Conservation (phyloP, 35 echinoderm and acorn worm genomes). For the Eucidaris tribuloides region DNA sequence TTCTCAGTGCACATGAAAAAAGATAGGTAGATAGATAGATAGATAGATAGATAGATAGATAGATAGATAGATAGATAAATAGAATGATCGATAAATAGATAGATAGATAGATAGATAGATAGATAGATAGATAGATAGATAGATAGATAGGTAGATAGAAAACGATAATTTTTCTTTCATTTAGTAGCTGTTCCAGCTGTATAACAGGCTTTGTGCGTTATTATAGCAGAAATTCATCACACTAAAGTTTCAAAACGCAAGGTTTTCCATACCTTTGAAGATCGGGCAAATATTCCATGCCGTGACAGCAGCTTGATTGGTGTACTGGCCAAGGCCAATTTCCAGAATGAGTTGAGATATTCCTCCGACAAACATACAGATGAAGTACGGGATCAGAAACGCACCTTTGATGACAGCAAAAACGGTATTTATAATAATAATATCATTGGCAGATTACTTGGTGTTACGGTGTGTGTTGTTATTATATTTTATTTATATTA, state of each 20-base stretch:
- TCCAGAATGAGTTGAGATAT: constrained; percentile 64
- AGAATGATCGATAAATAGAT: neutral
- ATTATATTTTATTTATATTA: too few relatives aligned
- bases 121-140: neutral
- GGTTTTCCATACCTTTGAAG: constrained; percentile 57
- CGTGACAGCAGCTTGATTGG: constrained; percentile 51
- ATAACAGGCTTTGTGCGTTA: neutral
- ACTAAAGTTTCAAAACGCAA: neutral
- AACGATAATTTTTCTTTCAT: neutral
- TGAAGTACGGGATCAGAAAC: constrained; percentile 67
- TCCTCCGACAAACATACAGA: constrained; percentile 49
- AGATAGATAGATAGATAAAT: too few relatives aligned
- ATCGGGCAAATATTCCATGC: constrained; percentile 47
- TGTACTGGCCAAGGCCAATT: constrained; percentile 65
- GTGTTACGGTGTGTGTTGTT: too few relatives aligned
- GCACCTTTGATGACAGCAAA: too few relatives aligned
- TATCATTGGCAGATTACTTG: too few relatives aligned
- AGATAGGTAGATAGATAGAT: too few relatives aligned
- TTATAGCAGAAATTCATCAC: neutral
- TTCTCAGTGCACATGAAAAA: too few relatives aligned
- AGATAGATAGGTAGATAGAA: neutral
- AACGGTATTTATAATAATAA: too few relatives aligned
- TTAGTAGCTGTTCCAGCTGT: neutral
- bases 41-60: too few relatives aligned
- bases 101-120: neutral